Evolutionary conservation across 2,888 invertebrate genomes (phyloP), one percentile per base, ranked within the genome.

Genomic region (Caprella mutica): DNA sequence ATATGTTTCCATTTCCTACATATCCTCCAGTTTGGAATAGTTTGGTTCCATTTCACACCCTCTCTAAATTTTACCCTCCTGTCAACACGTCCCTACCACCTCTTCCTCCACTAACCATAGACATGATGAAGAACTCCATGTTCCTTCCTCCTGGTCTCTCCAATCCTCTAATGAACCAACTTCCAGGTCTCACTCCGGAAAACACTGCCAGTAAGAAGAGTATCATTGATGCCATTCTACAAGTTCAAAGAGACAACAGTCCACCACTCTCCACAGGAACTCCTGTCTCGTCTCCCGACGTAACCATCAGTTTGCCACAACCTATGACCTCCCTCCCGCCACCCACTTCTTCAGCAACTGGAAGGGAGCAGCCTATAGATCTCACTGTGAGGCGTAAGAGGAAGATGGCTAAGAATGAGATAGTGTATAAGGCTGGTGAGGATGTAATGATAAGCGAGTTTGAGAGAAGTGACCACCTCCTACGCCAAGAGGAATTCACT

Each of bases 371-470:
- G 48, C 62, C 62, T 23, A 62, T 62, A 33, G 62, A 62, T 29
- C 56, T 62, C 43, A 62, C 62, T 23, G 62, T 62, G 23, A 43
- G 62, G 23, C 27, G 62, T 24, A 62, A 62, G 52, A 44, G 62
- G 26, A 62, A 62, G 29, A 62, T 58, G 62, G 62, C 58, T 42
- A 62, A 62, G 62, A 58, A 56, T 23, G 62, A 62, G 30, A 62
- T 62, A 26, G 43, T 56, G 21, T 62, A 62, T 43, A 52, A 58
- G n/a, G 58, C 62, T 1, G 29, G 55, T 14, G 55, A 59, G 21
- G 55, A 38, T 12, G 55, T 51, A 4, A 46, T 46, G n/a, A 53
- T 52, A 21, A 52, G 46, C 17, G 55, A 55, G 2, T 33, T 21
- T 14, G 19, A 48, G 26, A n/a, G n/a, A n/a, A n/a, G n/a, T n/a